Evolutionary conservation across 1,140 invertebrate genomes (phyloP).

Genomic region (Heliconius melpomene): DNA sequence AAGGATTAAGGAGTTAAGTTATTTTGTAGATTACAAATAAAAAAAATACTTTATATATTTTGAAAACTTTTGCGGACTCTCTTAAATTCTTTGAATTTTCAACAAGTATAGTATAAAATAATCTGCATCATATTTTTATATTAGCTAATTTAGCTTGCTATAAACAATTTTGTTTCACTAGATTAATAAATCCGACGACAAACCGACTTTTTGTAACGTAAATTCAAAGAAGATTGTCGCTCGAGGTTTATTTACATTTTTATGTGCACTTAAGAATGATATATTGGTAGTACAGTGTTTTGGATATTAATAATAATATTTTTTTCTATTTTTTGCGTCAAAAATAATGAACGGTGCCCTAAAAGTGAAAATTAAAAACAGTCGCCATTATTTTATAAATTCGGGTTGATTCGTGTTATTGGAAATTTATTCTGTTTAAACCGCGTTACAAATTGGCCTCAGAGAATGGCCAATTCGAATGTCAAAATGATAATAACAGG

Average conservation of each 20-base stretch:
- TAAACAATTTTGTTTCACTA: slow-evolving; percentile 21
- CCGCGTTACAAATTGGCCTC: slow-evolving; percentile 4
- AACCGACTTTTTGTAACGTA: slow-evolving; percentile 22
- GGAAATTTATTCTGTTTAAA: slow-evolving; percentile 5
- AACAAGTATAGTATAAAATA: neutral
- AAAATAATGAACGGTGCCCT: neutral
- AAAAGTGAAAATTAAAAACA: slow-evolving; percentile 3
- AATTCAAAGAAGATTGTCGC: slow-evolving; percentile 25
- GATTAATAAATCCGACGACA: slow-evolving; percentile 21
- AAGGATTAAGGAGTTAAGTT: no score
- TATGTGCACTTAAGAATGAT: slow-evolving; percentile 32
- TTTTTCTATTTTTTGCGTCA: neutral
- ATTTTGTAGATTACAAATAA: no score
- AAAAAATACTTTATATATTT: no score
- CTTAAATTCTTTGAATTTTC: no score
- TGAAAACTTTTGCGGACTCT: no score
- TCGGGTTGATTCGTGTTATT: slow-evolving; percentile 1
- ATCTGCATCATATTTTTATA: neutral
- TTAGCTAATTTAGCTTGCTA: neutral
- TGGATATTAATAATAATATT: slow-evolving; percentile 9
- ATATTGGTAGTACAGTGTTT: slow-evolving; percentile 24
- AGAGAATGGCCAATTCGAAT: slow-evolving; percentile 11
- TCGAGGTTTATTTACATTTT: slow-evolving; percentile 30
- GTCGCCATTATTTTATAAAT: neutral
- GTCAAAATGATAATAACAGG: slow-evolving; percentile 21